These are phyloP conservation scores for Aproaerema taeniolella DNA, from an alignment of 2,888 invertebrate species.

Conservation along the genomic window DNA sequence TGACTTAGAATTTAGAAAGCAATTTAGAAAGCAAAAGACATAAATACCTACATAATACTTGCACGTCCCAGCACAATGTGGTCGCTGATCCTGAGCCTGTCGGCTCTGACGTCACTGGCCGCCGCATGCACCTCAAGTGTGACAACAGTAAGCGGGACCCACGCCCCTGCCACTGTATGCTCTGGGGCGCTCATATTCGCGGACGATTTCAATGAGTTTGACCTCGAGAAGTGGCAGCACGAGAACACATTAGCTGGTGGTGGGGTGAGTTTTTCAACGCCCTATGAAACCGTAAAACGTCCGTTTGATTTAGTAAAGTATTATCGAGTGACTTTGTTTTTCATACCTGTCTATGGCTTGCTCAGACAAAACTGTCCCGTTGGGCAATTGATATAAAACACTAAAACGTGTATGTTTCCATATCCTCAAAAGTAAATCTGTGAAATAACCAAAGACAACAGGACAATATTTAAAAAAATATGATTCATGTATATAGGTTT, in stretches of 20 bases:
- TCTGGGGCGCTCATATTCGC: constrained; percentile 79
- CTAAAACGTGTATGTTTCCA: too few species aligned
- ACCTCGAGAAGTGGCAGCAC: constrained; percentile 80
- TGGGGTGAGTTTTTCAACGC: constrained; percentile 68
- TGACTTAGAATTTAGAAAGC: too few species aligned
- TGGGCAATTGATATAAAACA: too few species aligned
- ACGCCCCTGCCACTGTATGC: constrained; percentile 66
- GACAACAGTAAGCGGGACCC: constrained; percentile 71
- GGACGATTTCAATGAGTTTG: constrained; percentile 78
- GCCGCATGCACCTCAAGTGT: constrained; percentile 57
- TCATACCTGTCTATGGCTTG: too few species aligned
- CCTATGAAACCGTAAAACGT: background rate
- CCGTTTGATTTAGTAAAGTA: background rate
- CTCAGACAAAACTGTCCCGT: too few species aligned
- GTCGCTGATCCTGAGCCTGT: constrained; percentile 36
- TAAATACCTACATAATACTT: too few species aligned
- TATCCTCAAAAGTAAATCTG: too few species aligned
- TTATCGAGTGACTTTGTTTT: too few species aligned
- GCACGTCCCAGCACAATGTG: constrained; percentile 58
- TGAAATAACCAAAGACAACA: too few species aligned
- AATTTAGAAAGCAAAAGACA: too few species aligned
- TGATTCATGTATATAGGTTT: too few species aligned
- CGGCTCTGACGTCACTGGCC: constrained; percentile 37
- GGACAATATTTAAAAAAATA: too few species aligned
- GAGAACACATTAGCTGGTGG: constrained; percentile 81